Evolutionary conservation across 2,888 invertebrate species (phyloP).

Genomic region (Drosophila leonis): DNA sequence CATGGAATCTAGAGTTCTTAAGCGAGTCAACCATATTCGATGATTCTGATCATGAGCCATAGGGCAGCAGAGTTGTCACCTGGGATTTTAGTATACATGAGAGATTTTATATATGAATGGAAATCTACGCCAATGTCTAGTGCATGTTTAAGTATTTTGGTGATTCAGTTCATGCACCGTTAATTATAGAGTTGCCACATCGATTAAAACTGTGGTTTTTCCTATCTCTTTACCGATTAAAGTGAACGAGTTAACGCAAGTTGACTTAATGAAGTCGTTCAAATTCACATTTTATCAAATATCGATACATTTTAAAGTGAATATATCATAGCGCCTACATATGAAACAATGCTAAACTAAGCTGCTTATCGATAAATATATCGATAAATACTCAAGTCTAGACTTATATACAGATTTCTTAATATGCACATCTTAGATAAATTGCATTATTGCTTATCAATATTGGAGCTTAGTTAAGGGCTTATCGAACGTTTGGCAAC

Average conservation of each 20-base stretch:
- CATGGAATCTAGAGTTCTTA: neutral
- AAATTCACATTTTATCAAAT: no score
- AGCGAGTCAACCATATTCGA: neutral
- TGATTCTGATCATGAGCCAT: neutral
- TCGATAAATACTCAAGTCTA: neutral
- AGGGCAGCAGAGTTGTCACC: neutral
- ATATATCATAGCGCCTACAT: no score
- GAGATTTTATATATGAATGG: no score
- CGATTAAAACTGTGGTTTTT: no score
- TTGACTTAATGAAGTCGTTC: no score
- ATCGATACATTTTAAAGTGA: neutral
- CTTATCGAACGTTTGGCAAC: constrained; percentile 9
- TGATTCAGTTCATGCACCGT: neutral
- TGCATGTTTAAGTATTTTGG: no score
- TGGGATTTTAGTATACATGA: no score
- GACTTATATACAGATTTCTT: neutral
- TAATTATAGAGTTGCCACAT: neutral
- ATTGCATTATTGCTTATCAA: neutral
- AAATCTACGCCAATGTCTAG: no score
- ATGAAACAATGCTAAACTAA: neutral
- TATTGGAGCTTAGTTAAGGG: neutral
- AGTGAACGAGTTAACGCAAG: no score
- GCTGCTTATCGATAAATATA: neutral
- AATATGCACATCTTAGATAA: neutral
- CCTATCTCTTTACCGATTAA: no score